These are phyloP conservation scores for Aelia acuminata DNA, from an alignment of 2,888 invertebrate species.

Conservation along the genomic window DNA sequence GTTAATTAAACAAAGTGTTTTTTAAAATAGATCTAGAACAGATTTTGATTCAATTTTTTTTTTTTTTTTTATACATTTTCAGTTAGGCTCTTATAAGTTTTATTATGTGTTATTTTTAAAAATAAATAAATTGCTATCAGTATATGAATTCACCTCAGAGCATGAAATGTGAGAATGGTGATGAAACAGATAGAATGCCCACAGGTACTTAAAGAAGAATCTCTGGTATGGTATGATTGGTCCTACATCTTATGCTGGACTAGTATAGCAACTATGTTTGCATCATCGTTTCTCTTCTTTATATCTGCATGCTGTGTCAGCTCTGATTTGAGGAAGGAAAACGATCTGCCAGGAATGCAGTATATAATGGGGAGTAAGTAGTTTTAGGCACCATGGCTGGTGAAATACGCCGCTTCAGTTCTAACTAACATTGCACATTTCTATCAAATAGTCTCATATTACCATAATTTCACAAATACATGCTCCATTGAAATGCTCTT, in stretches of 20 bases:
- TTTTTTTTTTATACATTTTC: no score
- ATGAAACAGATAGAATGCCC: constrained; percentile 51
- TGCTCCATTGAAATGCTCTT: constrained; percentile 14
- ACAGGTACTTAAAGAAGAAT: constrained; percentile 81
- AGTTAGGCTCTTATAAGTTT: not conserved
- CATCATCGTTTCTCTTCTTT: constrained; percentile 83
- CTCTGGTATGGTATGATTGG: constrained; percentile 85
- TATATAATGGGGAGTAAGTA: constrained; percentile 84
- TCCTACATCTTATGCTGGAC: constrained; percentile 89
- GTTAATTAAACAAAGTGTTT: no score
- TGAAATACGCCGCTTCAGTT: constrained; percentile 25
- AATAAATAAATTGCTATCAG: not conserved
- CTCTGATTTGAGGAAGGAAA: constrained; percentile 81
- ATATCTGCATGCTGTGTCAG: constrained; percentile 84
- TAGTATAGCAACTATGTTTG: constrained; percentile 82
- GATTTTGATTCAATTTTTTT: no score
- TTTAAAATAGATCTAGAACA: no score
- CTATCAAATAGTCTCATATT: not conserved
- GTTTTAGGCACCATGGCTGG: not conserved
- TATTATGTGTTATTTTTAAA: not conserved
- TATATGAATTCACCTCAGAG: not conserved
- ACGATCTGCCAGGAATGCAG: constrained; percentile 82
- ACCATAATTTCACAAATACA: not conserved
- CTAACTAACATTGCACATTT: constrained; percentile 50
- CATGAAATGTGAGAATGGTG: constrained; percentile 6